Conservation (phyloP, 2,888 invertebrate genomes). For the Drosophila crucigera region DNA sequence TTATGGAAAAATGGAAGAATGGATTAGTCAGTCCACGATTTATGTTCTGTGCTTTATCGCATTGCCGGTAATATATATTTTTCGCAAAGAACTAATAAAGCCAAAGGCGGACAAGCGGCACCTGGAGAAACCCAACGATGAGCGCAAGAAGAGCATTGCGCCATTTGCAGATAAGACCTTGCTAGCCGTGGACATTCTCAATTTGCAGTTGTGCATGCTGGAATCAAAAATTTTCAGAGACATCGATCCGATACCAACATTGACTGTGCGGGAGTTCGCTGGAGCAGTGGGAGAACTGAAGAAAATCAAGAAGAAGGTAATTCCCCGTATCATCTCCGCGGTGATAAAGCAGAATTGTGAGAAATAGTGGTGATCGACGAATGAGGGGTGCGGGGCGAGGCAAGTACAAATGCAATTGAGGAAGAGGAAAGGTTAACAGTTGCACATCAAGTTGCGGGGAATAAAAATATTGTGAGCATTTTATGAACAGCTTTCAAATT, state of each 20-base stretch:
- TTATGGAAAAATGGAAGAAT: neutral
- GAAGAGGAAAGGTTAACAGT: neutral
- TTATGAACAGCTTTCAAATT: slow-evolving; percentile 53
- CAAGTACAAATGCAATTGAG: neutral
- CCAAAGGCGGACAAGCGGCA: neutral
- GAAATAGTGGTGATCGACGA: neutral
- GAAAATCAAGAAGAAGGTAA: slow-evolving; percentile 6
- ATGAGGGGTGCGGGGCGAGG: neutral
- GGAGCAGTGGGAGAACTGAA: neutral
- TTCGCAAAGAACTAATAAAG: neutral
- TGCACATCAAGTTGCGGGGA: slow-evolving; percentile 3
- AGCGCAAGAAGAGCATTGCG: neutral
- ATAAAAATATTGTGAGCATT: slow-evolving; percentile 30
- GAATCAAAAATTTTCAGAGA: slow-evolving; percentile 24
- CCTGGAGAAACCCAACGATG: neutral
- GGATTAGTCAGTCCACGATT: neutral
- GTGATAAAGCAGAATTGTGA: neutral
- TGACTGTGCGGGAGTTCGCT: slow-evolving; percentile 6
- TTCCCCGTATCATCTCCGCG: neutral
- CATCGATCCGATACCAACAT: slow-evolving; percentile 4
- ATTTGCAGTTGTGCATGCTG: slow-evolving; percentile 16
- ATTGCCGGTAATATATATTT: slow-evolving; percentile 14
- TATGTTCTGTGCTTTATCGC: neutral
- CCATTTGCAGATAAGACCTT: neutral
- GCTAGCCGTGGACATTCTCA: slow-evolving; percentile 9